Evolutionary conservation across 2,888 invertebrate species (phyloP).

Genomic region (Heliconius ethilla): DNA sequence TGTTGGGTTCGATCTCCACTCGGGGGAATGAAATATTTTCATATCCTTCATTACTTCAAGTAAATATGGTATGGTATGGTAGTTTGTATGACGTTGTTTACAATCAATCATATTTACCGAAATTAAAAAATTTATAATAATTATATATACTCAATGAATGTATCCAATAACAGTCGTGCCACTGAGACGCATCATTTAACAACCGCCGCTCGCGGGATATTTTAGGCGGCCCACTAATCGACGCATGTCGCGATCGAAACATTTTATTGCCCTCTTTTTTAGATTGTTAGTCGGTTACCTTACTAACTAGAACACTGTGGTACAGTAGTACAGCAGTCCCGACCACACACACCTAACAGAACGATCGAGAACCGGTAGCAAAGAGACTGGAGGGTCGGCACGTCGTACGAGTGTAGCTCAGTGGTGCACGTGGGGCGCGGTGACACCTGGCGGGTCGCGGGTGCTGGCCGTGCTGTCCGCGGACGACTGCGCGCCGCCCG

Average conservation of each 20-base stretch:
- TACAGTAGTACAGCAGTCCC: not conserved
- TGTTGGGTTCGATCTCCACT: no score
- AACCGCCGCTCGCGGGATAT: constrained; percentile 32
- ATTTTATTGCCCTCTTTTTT: constrained; percentile 10
- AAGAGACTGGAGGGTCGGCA: constrained; percentile 12
- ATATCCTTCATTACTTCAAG: no score
- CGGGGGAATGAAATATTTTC: no score
- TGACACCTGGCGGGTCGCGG: constrained; percentile 21
- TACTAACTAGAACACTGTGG: not conserved
- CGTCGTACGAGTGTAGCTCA: constrained; percentile 3
- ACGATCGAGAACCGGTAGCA: constrained; percentile 5
- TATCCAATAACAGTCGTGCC: no score
- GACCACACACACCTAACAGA: constrained; percentile 27
- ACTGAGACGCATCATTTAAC: no score
- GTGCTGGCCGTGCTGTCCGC: constrained; percentile 23
- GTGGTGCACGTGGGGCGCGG: constrained; percentile 1
- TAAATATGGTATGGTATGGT: no score
- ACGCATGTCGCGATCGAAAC: constrained; percentile 4
- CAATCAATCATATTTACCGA: no score
- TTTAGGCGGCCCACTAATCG: constrained; percentile 31
- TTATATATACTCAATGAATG: no score
- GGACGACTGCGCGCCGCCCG: constrained; percentile 48
- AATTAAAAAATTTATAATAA: no score
- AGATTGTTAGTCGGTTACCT: constrained; percentile 8
- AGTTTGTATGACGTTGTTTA: no score